Evolutionary conservation across 2,888 invertebrate species (phyloP), one percentile per base, ranked within the genome.

Genomic region (Acanthopleura granulata): DNA sequence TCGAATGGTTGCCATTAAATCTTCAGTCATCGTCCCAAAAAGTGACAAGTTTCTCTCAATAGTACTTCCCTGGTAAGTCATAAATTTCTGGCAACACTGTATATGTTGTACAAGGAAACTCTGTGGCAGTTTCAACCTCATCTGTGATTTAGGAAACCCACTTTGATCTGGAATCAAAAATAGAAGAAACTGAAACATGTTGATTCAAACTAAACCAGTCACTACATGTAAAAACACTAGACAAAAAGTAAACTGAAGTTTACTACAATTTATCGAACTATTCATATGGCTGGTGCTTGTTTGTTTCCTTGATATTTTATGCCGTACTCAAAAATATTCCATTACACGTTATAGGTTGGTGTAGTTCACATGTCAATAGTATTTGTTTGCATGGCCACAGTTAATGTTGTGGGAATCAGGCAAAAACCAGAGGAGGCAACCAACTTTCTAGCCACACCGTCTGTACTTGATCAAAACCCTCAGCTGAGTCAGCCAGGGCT

Each of bases 1-100:
- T 27, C 16, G 25, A 25, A 66, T 66, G 22, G 18, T 6, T 6
- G 22, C 29, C 29, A 14, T 27, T 27, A 27, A 6, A 22, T 66
- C 66, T 6, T 66, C 66, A 1, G 22, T 27, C 66, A 66, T 66
- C 3, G 15, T 6, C 1, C 25, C 22, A 14, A 66, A 66, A 15
- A 66, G 29, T 22, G 18, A 16, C 15, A 66, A 25, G 29, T 66
- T 66, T 66, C 29, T 15, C 16, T 27, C 22, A 66, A 66, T 66
- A 6, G 29, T 27, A 6, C 25, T 25, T 27, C 29, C 29, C 29
- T 66, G 66, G 66, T 27, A 27, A 15, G 16, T 66, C 66, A 66
- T 66, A 66, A 66, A 66, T 27, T 66, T 18, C 16, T 27, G 25
- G 29, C 66, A 66, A 27, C 66, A 66, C 25, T 66, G 22, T 22